Evolutionary conservation across 2,797 vertebrate genomes (phyloP).

Genomic region (Bucorvus abyssinicus): DNA sequence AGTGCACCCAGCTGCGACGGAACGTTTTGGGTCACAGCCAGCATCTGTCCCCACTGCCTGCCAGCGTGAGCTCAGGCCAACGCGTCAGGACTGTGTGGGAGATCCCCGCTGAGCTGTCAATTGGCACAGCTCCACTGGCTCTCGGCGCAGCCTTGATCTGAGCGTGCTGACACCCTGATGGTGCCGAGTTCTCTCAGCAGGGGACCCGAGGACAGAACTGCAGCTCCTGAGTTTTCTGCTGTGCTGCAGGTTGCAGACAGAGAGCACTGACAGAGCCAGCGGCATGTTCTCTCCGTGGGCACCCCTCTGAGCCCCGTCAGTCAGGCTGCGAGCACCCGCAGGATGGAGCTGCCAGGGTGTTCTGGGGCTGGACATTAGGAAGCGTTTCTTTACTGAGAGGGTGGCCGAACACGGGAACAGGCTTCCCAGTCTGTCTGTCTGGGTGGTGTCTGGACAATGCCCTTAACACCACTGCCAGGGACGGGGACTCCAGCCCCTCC

Average conservation of each 20-base stretch:
- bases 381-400: background rate
- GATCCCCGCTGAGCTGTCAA: background rate
- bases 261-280: background rate
- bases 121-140: background rate
- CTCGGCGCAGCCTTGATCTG: background rate
- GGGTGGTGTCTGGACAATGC: background rate
- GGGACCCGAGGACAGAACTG: background rate
- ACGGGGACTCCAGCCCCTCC: too few species aligned
- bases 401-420: background rate
- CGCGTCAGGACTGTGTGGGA: background rate
- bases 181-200: background rate
- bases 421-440: background rate
- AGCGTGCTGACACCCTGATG: background rate
- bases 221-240: background rate
- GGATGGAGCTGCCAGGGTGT: background rate
- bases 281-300: accelerated
- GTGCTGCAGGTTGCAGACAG: background rate
- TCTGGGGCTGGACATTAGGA: background rate
- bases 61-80: background rate
- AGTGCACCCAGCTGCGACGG: background rate
- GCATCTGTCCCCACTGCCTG: background rate
- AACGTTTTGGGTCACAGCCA: background rate
- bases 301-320: too few species aligned
- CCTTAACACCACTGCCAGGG: background rate
- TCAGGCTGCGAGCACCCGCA: background rate